Base-by-base conservation (phyloP, 2,888 invertebrate genomes). In the Sicus ferrugineus region DNA sequence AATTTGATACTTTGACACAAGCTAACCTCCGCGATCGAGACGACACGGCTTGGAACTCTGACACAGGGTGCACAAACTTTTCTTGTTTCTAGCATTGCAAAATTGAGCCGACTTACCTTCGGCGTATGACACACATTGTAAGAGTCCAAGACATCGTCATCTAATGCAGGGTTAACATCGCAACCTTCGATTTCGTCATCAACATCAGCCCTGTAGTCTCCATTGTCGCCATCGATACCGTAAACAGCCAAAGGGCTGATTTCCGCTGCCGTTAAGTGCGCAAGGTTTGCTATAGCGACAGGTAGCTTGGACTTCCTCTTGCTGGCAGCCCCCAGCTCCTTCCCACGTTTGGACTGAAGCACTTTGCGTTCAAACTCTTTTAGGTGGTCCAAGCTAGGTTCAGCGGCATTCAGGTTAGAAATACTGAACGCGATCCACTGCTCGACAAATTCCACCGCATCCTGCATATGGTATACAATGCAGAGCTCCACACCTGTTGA, bases 351-450 rank as follows among this genome's bases (percentile, higher is more conserved):
- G 76, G 77, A 64, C 30, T 80, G 79, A 79, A 90, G 88, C 84
- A 90, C 90, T 86, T 89, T 91, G 76, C 90, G 88, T 77, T 89
- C 91, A 82, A 92, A 88, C 78, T 87, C 85, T 71, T 87, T 86
- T 62, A 93, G 86, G 78, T 87, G 85, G 21, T 89, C 88, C 34
- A 89, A 73, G 64, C 88, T 89, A 28, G 92, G 90, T 38, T 89
- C 86, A 0, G 88, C 88, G 42, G 90, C 90, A 75, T 88, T 87
- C 73, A 89, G 84, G 79, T 90, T 86, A 38, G 92, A 90, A 68
- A 91, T 86, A 77, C 90, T 90, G 82, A 89, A 94, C 23, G 93
- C 93, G 86, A 92, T 89, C 93, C 93, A 94, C 86, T 90, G 89
- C 80, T 92, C 91, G 65, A 90, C 91, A 76, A 93, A 90, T 77